Base-by-base conservation (phyloP, 53 echinoderm and acorn worm genomes). In the Arbacia lixula region DNA sequence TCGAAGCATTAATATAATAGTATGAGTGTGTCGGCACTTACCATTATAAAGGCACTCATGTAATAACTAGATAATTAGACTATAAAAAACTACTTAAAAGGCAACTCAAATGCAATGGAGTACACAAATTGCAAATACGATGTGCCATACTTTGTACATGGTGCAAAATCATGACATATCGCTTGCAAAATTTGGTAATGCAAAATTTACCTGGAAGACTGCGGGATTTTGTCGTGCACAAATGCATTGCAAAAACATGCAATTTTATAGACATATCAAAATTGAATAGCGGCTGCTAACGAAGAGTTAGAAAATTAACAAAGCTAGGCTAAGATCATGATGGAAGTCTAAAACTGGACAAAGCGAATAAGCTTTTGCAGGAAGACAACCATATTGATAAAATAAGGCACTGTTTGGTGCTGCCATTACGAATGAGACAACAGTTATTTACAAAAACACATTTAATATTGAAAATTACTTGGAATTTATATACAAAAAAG, bases 391-490 rank as follows among this genome's bases (percentile, higher is more conserved):
- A 61, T 81, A 34, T 42, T 63, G 8, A 62, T 46, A 27, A 41
- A 30, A 51, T 42, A 81, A 81, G 82, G 82, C 82, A 81, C 82
- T 40, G 40, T 78, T 36, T 30, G 82, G 82, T 49, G 82, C 63
- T 81, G 82, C 82, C 82, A 63, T n/a, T 35, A 46, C 34, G 82
- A 81, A 81, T 64, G 63, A 63, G 51, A 40, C 49, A 79, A 58
- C n/a, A 64, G 3, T 24, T 58, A 77, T 38, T 57, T 77, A 77
- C 74, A 74, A 69, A 42, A n/a, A n/a, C n/a, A n/a, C n/a, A n/a
- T n/a, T n/a, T n/a, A n/a, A n/a, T n/a, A n/a, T n/a, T n/a, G n/a
- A n/a, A n/a, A n/a, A n/a, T n/a, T n/a, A n/a, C n/a, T n/a, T n/a
- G n/a, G n/a, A n/a, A n/a, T n/a, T n/a, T n/a, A n/a, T n/a, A n/a